Conservation (phyloP, 2,888 invertebrate species). For the Megaustenia siamemsis region DNA sequence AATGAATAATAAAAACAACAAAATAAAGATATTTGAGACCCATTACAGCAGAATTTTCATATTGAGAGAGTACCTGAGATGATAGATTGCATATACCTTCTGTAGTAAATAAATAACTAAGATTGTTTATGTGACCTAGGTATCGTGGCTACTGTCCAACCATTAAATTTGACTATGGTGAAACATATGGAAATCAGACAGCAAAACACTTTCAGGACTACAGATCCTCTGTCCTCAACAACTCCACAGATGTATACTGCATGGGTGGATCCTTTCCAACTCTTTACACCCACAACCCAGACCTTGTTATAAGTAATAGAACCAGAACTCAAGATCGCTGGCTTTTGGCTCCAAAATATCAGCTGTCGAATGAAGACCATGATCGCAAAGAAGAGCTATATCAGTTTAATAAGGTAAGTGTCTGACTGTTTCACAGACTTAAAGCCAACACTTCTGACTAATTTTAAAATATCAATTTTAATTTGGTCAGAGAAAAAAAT, state of each 20-base stretch:
- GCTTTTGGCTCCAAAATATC: conserved; percentile 76
- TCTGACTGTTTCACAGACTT: background rate
- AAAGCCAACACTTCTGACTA: no score
- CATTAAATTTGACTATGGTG: conserved; percentile 80
- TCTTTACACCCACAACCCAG: conserved; percentile 79
- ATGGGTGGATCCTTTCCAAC: conserved; percentile 80
- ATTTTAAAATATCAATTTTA: no score
- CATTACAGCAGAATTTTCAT: no score
- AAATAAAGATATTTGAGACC: background rate
- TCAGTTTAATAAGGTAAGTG: conserved; percentile 47
- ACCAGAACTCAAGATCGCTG: conserved; percentile 77
- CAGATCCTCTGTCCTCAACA: conserved; percentile 76
- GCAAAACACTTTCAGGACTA: conserved; percentile 80
- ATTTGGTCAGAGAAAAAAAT: no score
- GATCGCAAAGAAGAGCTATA: conserved; percentile 77
- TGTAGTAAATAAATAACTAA: no score
- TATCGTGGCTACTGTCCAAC: conserved; percentile 80
- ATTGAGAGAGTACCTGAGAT: no score
- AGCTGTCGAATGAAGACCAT: conserved; percentile 77
- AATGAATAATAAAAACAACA: no score
- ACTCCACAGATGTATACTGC: conserved; percentile 75
- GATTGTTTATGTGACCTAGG: conserved; percentile 63
- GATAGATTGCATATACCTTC: no score
- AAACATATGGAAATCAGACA: conserved; percentile 80
- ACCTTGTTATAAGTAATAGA: conserved; percentile 78